Evolutionary conservation across 2,797 vertebrate genomes (phyloP).

Genomic region (Acanthis flammea): DNA sequence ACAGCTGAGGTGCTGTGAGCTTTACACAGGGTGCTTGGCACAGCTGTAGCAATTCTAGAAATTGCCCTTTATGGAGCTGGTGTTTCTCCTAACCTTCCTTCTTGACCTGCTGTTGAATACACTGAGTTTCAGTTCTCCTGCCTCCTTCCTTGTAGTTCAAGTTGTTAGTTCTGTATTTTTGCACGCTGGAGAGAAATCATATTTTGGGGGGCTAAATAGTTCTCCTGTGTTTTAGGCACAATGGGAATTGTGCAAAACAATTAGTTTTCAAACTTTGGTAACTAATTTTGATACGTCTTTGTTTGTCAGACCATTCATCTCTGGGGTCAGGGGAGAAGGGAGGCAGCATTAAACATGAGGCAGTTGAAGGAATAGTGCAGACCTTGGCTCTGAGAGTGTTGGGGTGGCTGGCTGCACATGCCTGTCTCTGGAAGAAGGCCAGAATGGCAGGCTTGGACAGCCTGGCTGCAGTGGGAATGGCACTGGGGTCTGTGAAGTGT

Average conservation of each 20-base stretch:
- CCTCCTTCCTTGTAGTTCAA: background rate
- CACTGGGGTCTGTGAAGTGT: background rate
- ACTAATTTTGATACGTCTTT: background rate
- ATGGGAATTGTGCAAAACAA: background rate
- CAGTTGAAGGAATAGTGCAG: background rate
- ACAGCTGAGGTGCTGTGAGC: background rate
- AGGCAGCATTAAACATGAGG: background rate
- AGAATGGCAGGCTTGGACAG: background rate
- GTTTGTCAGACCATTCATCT: background rate
- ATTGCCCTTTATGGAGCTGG: background rate
- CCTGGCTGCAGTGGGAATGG: background rate
- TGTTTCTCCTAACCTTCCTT: background rate
- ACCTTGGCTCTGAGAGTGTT: background rate
- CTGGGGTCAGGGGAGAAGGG: background rate
- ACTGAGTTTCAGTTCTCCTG: background rate
- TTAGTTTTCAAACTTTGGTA: accelerated
- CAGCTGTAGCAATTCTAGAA: background rate
- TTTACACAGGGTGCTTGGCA: accelerated
- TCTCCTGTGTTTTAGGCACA: background rate
- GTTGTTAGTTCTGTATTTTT: background rate
- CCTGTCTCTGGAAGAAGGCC: background rate
- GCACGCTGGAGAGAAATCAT: background rate
- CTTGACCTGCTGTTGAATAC: background rate
- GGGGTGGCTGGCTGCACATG: background rate
- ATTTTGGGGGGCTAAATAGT: background rate